Evolutionary conservation across 2,113 vertebrate genomes (phyloP).

Genomic region (Rhea pennata): DNA sequence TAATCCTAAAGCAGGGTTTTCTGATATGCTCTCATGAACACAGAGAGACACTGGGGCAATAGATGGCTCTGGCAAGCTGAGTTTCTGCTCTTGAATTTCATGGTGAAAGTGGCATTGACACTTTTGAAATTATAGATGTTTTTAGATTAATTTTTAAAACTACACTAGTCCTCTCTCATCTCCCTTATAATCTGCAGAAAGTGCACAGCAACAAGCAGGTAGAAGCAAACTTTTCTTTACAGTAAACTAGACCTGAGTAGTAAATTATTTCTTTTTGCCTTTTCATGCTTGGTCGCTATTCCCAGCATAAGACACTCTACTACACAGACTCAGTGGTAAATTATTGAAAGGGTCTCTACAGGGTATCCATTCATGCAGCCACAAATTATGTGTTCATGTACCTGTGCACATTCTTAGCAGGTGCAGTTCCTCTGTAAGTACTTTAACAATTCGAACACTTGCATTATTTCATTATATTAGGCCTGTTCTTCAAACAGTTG

Average conservation of each 20-base stretch:
- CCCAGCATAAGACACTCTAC: background rate
- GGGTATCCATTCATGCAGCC: background rate
- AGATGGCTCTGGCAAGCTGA: background rate
- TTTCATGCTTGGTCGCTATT: slow-evolving; percentile 47
- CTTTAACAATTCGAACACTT: slow-evolving; percentile 43
- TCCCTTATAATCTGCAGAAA: background rate
- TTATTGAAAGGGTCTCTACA: slow-evolving; percentile 50
- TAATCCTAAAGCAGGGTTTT: background rate
- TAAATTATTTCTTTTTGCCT: background rate
- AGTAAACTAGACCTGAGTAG: background rate
- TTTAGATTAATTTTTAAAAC: background rate
- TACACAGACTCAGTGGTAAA: slow-evolving; percentile 36
- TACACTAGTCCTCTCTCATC: background rate
- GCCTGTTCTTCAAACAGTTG: slow-evolving; percentile 38
- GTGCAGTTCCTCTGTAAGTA: slow-evolving; percentile 21
- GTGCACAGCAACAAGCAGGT: background rate
- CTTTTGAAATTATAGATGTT: background rate
- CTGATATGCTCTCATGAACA: background rate
- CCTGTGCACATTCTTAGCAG: slow-evolving; percentile 37
- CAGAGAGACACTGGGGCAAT: background rate
- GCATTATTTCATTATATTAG: slow-evolving; percentile 39
- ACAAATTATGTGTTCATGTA: slow-evolving; percentile 3
- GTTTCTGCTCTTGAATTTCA: background rate
- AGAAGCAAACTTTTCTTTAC: background rate
- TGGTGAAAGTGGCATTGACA: background rate